Evolutionary conservation across 2,888 invertebrate genomes (phyloP).

Genomic region (Eugnorisma glareosa): DNA sequence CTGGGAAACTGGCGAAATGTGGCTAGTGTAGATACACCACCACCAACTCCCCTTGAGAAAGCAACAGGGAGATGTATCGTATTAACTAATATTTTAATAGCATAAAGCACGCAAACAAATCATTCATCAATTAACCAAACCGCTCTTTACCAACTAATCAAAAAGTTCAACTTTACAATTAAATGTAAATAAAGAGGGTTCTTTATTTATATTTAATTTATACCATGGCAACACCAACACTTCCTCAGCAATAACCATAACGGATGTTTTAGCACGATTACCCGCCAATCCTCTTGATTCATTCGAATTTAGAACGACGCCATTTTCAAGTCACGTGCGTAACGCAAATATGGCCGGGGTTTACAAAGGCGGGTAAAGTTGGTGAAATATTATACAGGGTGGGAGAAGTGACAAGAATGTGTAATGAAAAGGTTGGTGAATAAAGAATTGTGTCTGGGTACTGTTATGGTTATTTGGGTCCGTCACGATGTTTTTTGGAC

Average conservation of each 20-base stretch:
- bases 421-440: slow-evolving; percentile 11
- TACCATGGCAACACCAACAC: slow-evolving; percentile 42
- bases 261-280: slow-evolving; percentile 82
- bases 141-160: slow-evolving; percentile 31
- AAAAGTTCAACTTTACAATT: slow-evolving; percentile 25
- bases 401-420: slow-evolving; percentile 41
- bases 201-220: slow-evolving; percentile 73
- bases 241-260: slow-evolving; percentile 61
- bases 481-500: neutral
- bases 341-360: slow-evolving; percentile 78
- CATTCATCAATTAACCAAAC: slow-evolving; percentile 38
- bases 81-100: neutral
- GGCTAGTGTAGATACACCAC: neutral
- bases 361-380: slow-evolving; percentile 60
- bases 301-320: slow-evolving; percentile 85
- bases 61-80: neutral
- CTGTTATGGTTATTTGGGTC: slow-evolving; percentile 25
- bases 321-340: slow-evolving; percentile 87
- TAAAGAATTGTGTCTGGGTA: slow-evolving; percentile 22
- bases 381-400: slow-evolving; percentile 70
- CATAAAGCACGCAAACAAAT: slow-evolving; percentile 13
- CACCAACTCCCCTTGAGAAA: neutral
- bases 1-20: neutral
- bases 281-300: slow-evolving; percentile 88
- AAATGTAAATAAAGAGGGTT: neutral